Percentiles rank a stretch among this genome's conserved stretches.
Evolutionary conservation across 2,797 vertebrate species (phyloP).

Genomic region (Chanos chanos): DNA sequence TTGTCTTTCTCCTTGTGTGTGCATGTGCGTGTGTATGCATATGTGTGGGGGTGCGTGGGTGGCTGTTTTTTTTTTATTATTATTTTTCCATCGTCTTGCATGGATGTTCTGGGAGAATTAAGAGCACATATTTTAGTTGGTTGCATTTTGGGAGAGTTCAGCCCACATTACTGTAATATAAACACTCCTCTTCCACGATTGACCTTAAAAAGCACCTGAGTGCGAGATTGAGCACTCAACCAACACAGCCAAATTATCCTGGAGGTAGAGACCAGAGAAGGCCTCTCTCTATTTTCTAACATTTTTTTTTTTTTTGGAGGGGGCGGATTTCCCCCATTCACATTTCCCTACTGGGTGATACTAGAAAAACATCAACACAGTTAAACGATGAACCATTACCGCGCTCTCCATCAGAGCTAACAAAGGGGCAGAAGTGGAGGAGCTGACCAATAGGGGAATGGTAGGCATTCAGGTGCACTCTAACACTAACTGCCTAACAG

Average conservation of each 20-base stretch:
- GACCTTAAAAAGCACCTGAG: slow-evolving; percentile 71
- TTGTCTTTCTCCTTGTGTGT: too few relatives aligned
- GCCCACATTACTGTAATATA: slow-evolving; percentile 68
- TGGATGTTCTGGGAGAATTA: slow-evolving; percentile 39
- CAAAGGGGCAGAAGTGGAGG: slow-evolving; percentile 58
- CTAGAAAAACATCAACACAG: slow-evolving; percentile 64
- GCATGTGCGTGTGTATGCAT: too few relatives aligned
- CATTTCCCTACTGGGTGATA: slow-evolving; percentile 65
- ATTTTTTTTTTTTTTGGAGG: slow-evolving; percentile 31
- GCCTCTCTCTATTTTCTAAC: slow-evolving; percentile 19
- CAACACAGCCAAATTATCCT: slow-evolving; percentile 65
- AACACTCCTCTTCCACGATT: slow-evolving; percentile 72
- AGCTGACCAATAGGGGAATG: slow-evolving; percentile 52
- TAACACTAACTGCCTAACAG: too few relatives aligned
- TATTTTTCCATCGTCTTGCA: slow-evolving; percentile 7
- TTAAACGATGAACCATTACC: slow-evolving; percentile 66
- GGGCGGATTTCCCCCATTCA: slow-evolving; percentile 43
- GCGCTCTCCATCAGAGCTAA: slow-evolving; percentile 55
- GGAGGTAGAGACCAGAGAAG: slow-evolving; percentile 55
- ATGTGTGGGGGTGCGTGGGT: too few relatives aligned
- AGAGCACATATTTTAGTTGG: slow-evolving; percentile 65
- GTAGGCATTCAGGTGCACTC: too few relatives aligned
- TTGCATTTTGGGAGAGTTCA: slow-evolving; percentile 63
- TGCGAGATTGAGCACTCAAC: slow-evolving; percentile 69
- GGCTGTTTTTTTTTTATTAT: slow-evolving; percentile 23